Base-by-base conservation (phyloP, 2,888 invertebrate genomes). In the Drosophila anomalipes region DNA sequence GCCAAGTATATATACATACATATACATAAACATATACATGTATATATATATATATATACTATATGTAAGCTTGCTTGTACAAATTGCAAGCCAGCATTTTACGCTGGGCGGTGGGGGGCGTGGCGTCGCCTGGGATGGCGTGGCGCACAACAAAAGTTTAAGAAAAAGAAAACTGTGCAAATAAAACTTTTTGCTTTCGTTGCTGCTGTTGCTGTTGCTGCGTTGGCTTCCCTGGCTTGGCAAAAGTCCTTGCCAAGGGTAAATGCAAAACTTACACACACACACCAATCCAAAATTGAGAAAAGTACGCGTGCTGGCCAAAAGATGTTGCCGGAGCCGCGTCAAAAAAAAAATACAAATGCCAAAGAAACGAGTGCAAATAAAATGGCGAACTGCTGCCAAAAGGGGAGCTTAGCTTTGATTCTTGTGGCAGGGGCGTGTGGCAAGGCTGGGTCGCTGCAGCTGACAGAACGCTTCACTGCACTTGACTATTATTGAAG, bases 211-310 rank as follows among this genome's bases (percentile, higher is more conserved):
- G 37, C 59, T 63, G 59, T 44, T 66, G 65, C 66, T 75, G 70
- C 72, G 75, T 73, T 86, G 51, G 77, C 71, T 83, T 83, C 74
- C 64, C 63, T 60, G 70, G 77, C 72, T 82, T 88, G 72, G 74
- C 72, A 84, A 81, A 91, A 91, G 91, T 91, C 91, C 91, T 92
- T 91, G 91, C 91, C 91, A 91, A 92, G 91, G 91, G 91, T 91
- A 92, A 91, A 91, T 91, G 91, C 91, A 91, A 91, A 91, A 89
- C 86, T 90, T 81, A 80, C 72, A 73, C 70, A 65, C 58, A 77
- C 66, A 81, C 49, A 66, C 22, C 22, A 26, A 58, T 52, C 51
- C 52, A 61, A 61, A 79, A 69, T 64, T 78, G 76, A 72, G 76
- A 72, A 67, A 78, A 78, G 69, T 82, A 85, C 74, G 80, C 77